Percentiles rank a stretch among this genome's conserved stretches.
These are phyloP conservation scores for Thinocorus orbignyianus DNA, from an alignment of 2,113 vertebrate genomes.

Conservation along the genomic window DNA sequence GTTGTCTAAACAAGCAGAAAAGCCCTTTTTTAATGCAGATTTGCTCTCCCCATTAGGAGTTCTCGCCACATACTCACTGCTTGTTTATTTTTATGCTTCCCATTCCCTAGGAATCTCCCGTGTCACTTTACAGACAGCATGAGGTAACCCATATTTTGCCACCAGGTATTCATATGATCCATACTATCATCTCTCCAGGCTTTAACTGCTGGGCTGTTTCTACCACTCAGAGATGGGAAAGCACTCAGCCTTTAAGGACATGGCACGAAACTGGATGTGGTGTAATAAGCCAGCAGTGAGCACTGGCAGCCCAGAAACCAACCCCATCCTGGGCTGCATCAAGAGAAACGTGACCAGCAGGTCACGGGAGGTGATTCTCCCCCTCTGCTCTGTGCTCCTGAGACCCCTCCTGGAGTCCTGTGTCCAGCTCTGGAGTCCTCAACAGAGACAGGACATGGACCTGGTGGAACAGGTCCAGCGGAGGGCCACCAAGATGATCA, in stretches of 20 bases:
- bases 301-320: no score
- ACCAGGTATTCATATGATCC: not conserved
- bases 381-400: no score
- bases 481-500: no score
- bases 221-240: not conserved
- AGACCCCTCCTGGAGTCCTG: no score
- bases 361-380: no score
- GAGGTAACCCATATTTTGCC: not conserved
- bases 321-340: no score
- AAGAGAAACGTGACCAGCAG: no score
- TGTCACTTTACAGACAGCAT: not conserved
- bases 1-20: conserved; percentile 55
- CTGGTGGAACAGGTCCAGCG: no score
- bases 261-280: not conserved
- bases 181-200: not conserved
- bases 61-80: not conserved
- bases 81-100: not conserved
- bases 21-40: conserved; percentile 3
- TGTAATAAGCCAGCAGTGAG: no score
- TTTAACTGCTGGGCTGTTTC: not conserved
- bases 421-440: no score
- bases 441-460: no score
- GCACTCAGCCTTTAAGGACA: not conserved
- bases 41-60: not conserved
- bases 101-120: not conserved